These are phyloP conservation scores for Bradynema listronoti DNA, from an alignment of 1,140 invertebrate species.

Conservation along the genomic window DNA sequence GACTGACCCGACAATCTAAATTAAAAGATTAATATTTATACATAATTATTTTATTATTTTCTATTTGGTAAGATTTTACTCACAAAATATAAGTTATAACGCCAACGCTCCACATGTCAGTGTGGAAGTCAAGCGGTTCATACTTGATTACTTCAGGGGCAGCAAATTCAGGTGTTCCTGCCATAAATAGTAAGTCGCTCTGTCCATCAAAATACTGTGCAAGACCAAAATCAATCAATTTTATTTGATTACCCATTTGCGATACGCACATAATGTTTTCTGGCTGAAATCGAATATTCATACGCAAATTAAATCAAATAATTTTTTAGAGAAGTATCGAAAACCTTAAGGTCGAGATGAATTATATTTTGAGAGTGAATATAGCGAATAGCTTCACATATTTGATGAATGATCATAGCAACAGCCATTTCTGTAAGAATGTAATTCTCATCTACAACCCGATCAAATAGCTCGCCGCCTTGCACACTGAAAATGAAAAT, in stretches of 20 bases:
- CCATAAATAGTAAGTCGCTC: conserved; percentile 59
- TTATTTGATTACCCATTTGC: conserved; percentile 58
- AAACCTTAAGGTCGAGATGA: conserved; percentile 63
- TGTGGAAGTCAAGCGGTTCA: conserved; percentile 60
- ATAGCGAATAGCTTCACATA: conserved; percentile 60
- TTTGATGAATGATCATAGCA: conserved; percentile 62
- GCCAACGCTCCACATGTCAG: conserved; percentile 61
- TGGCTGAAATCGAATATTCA: conserved; percentile 49
- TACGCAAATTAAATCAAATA: neutral
- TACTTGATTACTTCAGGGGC: conserved; percentile 59
- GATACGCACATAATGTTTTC: conserved; percentile 61
- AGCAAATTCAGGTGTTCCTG: conserved; percentile 59
- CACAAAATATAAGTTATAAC: conserved; percentile 62
- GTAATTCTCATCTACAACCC: conserved; percentile 62
- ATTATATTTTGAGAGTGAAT: conserved; percentile 62
- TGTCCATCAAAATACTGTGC: conserved; percentile 60
- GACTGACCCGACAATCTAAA: conserved; percentile 62
- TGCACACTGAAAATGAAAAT: conserved; percentile 43
- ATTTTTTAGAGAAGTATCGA: conserved; percentile 7
- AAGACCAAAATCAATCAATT: conserved; percentile 58
- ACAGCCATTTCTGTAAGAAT: conserved; percentile 63
- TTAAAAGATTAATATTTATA: neutral
- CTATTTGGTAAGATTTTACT: conserved; percentile 44
- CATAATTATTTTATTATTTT: no score
- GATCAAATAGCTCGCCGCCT: conserved; percentile 65